Base-by-base conservation (phyloP, 37 sponge, comb jelly and placozoan species). In the Hexactinellida sp. region DNA sequence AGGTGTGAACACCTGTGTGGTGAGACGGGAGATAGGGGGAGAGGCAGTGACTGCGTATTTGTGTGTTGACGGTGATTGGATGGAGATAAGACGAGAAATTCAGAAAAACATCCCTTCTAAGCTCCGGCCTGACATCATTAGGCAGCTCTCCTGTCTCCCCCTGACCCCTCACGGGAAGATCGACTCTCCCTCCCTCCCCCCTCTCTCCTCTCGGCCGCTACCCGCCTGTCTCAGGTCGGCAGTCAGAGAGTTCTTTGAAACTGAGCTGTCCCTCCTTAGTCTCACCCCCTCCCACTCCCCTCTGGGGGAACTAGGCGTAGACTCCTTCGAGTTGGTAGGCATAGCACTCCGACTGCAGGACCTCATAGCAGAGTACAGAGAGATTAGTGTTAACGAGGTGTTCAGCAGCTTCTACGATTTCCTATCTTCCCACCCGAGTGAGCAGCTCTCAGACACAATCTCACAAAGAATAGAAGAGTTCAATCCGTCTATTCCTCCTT, bases 261-360 rank as follows among this genome's bases (percentile, higher is more conserved):
- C 21, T 21, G 76, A 63, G 24, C 54, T 87, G 23, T 83, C 83
- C 0, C 86, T 85, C 0, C 54, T 86, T 32, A 23, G n/a, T 3
- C 25, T 35, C 30, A 83, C 86, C 54, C 71, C 88, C 0, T 24
- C 13, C 5, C 37, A 54, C 37, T 36, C 36, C 54, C 47, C 82
- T 28, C 52, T 91, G 5, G 21, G 25, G 13, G 82, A 84, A 0
- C 55, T 87, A 0, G 92, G 92, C 10, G 88, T 38, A 0, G 38
- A 84, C 38, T 91, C 92, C 1, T 91, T 91, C 76, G 92, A 89
- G 24, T 36, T 91, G 0, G 88, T 89, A 13, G 24, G 90, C 38
- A 23, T 91, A 24, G 39, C 85, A 36, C 86, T 84, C 82, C 54
- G 47, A 10, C 9, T 88, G 1, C 82, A 84, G 32, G 37, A 1